phyloP scores from a whole-genome alignment of 2,888 invertebrate genomes.

The Sesamia inferens region DNA sequence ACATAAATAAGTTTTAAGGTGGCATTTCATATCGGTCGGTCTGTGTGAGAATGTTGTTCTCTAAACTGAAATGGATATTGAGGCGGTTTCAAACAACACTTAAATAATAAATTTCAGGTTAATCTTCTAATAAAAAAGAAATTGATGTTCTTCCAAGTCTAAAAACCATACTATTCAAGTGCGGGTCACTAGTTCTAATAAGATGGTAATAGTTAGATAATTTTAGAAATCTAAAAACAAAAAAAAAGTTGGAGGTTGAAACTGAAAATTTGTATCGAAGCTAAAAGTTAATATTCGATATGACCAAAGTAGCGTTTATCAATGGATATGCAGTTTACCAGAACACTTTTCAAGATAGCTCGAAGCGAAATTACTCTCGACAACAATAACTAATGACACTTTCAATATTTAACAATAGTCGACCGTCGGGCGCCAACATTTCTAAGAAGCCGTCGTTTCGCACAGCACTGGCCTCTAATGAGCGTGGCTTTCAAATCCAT shows the following conservation, averaged over 20 bases:
- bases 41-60: neutral
- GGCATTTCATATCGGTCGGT: neutral
- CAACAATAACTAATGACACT: conserved; percentile 61
- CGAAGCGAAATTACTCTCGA: conserved; percentile 45
- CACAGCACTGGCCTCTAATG: conserved; percentile 50
- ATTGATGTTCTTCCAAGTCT: neutral
- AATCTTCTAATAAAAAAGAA: no score
- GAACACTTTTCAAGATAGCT: conserved; percentile 20
- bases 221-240: neutral
- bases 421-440: conserved; percentile 23
- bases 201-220: neutral
- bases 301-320: conserved; percentile 17
- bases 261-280: neutral
- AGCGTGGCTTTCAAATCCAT: conserved; percentile 47
- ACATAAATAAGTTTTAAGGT: no score
- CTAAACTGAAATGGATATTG: neutral
- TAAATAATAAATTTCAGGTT: no score
- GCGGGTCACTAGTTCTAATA: neutral
- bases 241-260: neutral
- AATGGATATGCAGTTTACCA: conserved; percentile 9
- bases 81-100: neutral
- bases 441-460: conserved; percentile 43
- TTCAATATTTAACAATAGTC: conserved; percentile 61
- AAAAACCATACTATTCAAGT: neutral
- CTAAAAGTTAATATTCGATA: neutral